Evolutionary conservation across 2,888 invertebrate species (phyloP), one percentile per base, ranked within the genome.

Genomic region (Hydriomena furcata): DNA sequence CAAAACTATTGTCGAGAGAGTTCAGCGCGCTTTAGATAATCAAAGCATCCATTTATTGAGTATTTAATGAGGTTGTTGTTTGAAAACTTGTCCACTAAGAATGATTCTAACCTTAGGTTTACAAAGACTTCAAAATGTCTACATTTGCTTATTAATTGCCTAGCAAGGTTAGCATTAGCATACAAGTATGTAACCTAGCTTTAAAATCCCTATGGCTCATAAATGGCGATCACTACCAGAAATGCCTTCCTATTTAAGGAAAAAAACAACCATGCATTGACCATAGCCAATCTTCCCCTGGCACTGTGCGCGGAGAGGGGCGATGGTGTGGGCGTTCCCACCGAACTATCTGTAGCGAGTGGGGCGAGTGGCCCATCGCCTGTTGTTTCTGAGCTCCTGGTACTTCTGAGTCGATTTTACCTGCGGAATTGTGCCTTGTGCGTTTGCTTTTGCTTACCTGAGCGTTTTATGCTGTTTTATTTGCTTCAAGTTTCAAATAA

Each of bases 331-430:
- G 83, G 80, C 83, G 81, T 71, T 75, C 62, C 58, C 61, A 40
- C 47, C 13, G 45, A 38, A 48, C 49, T 54, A 44, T 45, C 40
- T 42, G 30, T 38, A 38, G 40, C 42, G 40, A 50, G 54, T 52
- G 52, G 52, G 52, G 52, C 31, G 36, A 13, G 12, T 10, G 5
- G n/a, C 7, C 34, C 43, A 63, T 55, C 47, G 53, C 54, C 53
- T 58, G 20, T 52, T 40, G 55, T 54, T 70, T 70, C 72, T 85
- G 84, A 35, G 60, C 56, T 63, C 85, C 82, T 85, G 79, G 84
- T 79, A 77, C 65, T 48, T 42, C 58, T 63, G 72, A 77, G 76
- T 76, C 76, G 66, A 64, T 63, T 62, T 71, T 76, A 75, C 79
- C 74, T 77, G 74, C 70, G 68, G 63, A 55, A 59, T 57, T 51